Percentiles rank a stretch among this genome's conserved stretches.
Evolutionary conservation across 2,113 vertebrate species (phyloP).

Genomic region (Boulengerochromis microlepis): DNA sequence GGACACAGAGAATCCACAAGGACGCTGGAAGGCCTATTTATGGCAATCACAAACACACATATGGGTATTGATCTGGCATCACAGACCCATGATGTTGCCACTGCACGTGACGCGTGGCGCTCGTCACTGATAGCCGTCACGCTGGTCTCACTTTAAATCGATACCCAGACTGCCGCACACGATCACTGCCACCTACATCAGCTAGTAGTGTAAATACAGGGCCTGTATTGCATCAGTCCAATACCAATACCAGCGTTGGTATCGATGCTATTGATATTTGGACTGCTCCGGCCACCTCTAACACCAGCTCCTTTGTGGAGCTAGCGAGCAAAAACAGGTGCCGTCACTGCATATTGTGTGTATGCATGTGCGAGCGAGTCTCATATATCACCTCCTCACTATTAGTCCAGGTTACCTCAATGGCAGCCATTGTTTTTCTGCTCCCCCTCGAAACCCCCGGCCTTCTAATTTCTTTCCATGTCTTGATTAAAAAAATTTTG

Average conservation of each 20-base stretch:
- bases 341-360: background rate
- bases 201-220: background rate
- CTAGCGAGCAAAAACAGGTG: background rate
- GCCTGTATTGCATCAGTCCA: background rate
- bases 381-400: background rate
- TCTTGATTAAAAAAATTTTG: background rate
- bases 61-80: constrained; percentile 27
- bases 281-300: background rate
- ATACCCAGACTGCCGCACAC: background rate
- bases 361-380: background rate
- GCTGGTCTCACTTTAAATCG: constrained; percentile 38
- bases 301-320: background rate
- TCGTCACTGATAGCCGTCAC: constrained; percentile 26
- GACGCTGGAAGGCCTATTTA: background rate
- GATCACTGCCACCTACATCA: background rate
- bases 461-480: background rate
- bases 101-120: background rate
- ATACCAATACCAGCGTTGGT: background rate
- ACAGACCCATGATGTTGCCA: background rate
- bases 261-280: background rate
- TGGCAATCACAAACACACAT: constrained; percentile 11
- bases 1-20: background rate
- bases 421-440: constrained; percentile 27
- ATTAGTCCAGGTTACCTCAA: constrained; percentile 42
- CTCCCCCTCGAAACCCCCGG: background rate